Conservation (phyloP, 2,888 invertebrate genomes). For the Patella pellucida region DNA sequence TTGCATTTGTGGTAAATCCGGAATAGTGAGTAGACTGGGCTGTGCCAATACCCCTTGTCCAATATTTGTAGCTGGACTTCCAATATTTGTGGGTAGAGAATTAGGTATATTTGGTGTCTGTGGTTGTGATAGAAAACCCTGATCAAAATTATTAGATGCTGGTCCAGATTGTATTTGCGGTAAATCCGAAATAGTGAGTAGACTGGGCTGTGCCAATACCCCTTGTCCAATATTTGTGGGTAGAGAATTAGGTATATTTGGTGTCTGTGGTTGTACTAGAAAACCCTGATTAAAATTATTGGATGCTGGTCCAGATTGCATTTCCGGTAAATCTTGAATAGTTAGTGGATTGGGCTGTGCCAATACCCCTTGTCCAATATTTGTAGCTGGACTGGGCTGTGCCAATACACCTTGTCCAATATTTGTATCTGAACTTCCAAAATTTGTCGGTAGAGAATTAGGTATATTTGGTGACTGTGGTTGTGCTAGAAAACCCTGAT, state of each 20-base stretch:
- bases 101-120: neutral
- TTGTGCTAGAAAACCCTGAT: no score
- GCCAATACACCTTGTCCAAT: no score
- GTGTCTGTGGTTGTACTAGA: neutral
- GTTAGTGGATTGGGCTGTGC: no score
- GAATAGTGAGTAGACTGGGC: neutral
- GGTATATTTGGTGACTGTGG: no score
- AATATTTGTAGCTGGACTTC: neutral
- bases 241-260: neutral
- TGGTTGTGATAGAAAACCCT: no score
- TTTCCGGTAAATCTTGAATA: neutral
- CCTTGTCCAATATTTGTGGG: neutral
- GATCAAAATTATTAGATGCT: no score
- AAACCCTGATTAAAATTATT: neutral
- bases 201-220: neutral
- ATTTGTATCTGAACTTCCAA: no score
- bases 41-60: neutral
- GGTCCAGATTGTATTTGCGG: neutral
- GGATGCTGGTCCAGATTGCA: neutral
- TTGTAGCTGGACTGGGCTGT: no score
- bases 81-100: neutral
- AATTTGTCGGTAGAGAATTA: no score
- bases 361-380: no score
- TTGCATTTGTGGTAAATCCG: neutral
- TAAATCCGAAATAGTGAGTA: neutral